Base-by-base conservation (phyloP, 2,797 vertebrate species). In the Monodelphis domestica region DNA sequence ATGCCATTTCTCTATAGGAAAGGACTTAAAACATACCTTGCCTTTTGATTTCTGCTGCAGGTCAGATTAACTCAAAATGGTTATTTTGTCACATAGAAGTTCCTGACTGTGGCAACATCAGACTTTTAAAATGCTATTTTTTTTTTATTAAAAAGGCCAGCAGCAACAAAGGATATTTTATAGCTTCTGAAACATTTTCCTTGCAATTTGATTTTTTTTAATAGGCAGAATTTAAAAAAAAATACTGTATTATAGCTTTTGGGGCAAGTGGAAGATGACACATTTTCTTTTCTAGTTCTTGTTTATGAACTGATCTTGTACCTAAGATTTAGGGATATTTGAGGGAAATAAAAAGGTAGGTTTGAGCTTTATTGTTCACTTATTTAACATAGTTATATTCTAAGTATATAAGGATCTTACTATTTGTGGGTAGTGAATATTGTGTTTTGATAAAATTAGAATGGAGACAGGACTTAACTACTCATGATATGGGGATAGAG, bases 121-220 rank as follows among this genome's bases (percentile, higher is more conserved):
- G 97, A 97, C 96, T 97, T 98, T 97, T 97, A 97, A 94, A 98
- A 97, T 26, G 94, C 92, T 97, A 94, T 98, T 95, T 98, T 78
- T 95, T 98, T 98, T 97, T 98, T 98, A 97, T 98, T 98, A 97
- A 98, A 98, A 98, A 98, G 94, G 94, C 97, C 97, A 98, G 95
- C 97, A 98, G 97, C 97, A 98, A 98, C 96, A 97, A 97, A 98
- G 96, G 95, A 97, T 95, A 93, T 97, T 97, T 97, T 97, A 96
- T 90, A 97, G 94, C 95, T 97, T 98, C 96, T 97, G 95, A 98
- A 95, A 97, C 52, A 33, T 95, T 97, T 98, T 98, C 97, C 89
- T 96, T 97, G 96, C 97, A 97, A 97, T 98, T 98, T 97, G 97
- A 97, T 98, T 97, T 97, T 98, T 97, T 12, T 63, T 92, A 54